These are phyloP conservation scores for Propithecus perrieri DNA, from an alignment of 2,797 vertebrate species.

Conservation along the genomic window DNA sequence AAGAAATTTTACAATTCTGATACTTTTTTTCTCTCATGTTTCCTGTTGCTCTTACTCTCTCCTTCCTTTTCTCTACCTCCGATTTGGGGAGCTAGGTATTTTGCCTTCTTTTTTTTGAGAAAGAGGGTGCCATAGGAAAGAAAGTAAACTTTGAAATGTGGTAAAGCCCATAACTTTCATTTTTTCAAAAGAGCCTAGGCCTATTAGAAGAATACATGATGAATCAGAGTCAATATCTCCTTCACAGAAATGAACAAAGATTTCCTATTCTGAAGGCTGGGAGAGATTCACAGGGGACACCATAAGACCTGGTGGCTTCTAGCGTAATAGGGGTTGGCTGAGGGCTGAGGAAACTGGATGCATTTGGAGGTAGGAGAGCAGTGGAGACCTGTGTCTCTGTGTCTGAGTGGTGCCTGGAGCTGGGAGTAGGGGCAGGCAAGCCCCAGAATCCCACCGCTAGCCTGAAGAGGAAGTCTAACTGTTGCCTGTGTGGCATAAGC, in stretches of 20 bases:
- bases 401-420: too few species aligned
- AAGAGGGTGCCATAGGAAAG: not conserved
- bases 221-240: not conserved
- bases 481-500: not conserved
- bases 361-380: not conserved
- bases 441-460: rapidly evolving
- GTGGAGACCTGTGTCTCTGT: not conserved
- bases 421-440: not conserved
- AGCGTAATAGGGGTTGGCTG: not conserved
- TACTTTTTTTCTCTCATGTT: not conserved
- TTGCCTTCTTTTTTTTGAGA: not conserved
- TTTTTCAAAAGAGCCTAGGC: not conserved
- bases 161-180: not conserved
- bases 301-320: not conserved
- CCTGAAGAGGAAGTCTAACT: not conserved
- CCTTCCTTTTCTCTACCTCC: not conserved
- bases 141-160: not conserved
- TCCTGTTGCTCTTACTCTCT: not conserved
- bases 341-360: not conserved
- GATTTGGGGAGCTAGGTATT: not conserved
- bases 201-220: not conserved
- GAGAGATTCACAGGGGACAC: not conserved
- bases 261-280: not conserved
- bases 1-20: not conserved
- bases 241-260: not conserved